phyloP scores from a whole-genome alignment of 2,113 vertebrate genomes.

The Fregetta grallaria region DNA sequence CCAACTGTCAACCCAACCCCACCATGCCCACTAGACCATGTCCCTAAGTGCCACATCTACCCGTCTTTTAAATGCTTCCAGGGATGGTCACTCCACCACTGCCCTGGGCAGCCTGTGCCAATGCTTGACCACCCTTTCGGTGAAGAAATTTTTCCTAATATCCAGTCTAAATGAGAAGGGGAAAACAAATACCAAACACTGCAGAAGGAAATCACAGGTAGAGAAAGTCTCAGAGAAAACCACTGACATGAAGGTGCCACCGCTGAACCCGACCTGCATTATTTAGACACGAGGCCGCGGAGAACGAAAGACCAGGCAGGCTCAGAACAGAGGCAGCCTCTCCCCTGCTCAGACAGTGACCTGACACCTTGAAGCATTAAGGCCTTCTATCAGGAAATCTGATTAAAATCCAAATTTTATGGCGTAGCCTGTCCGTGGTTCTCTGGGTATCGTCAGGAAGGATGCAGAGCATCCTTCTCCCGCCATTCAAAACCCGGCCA shows the following conservation, averaged over 20 bases:
- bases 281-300: accelerated
- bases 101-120: too few species aligned
- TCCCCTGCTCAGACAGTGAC: background rate
- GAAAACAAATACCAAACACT: background rate
- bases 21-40: too few species aligned
- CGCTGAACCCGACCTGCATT: background rate
- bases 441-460: background rate
- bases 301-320: background rate
- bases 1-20: too few species aligned
- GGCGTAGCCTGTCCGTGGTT: background rate
- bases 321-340: background rate
- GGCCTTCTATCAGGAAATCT: background rate
- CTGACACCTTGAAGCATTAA: background rate
- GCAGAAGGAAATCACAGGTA: background rate
- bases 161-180: background rate
- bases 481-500: background rate
- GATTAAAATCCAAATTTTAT: background rate
- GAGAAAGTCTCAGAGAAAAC: too few species aligned
- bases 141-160: too few species aligned
- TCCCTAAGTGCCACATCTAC: too few species aligned
- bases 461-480: background rate
- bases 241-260: background rate
- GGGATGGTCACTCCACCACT: too few species aligned
- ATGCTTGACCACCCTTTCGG: too few species aligned
- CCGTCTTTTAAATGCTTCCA: too few species aligned